A percentile compares a stretch with the other conserved stretches of the same genome.
phyloP scores from a whole-genome alignment of 1,140 invertebrate genomes.

The Phthorimaea operculella region DNA sequence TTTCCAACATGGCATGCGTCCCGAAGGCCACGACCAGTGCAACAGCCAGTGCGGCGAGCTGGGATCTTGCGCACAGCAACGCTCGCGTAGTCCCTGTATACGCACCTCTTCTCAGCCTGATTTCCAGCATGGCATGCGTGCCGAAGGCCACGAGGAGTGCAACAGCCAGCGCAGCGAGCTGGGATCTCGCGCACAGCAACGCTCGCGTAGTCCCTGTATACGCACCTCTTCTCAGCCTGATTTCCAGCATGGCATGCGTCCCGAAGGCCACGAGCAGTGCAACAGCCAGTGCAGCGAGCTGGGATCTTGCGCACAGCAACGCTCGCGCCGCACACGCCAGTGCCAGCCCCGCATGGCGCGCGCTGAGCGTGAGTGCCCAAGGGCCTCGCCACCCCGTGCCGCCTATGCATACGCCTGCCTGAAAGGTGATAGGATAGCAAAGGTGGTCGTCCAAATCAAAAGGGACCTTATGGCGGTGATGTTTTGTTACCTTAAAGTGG shows the following conservation, averaged over 20 bases:
- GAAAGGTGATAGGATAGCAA: background rate
- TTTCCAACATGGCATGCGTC: constrained; percentile 41
- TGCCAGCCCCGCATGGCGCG: constrained; percentile 47
- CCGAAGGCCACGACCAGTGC: constrained; percentile 46
- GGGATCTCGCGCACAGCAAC: too few relatives aligned
- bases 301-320: constrained; percentile 45
- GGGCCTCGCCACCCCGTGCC: constrained; percentile 53
- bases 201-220: too few relatives aligned
- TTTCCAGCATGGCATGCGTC: constrained; percentile 41
- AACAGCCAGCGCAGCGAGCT: too few relatives aligned
- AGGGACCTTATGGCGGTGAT: too few relatives aligned
- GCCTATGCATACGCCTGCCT: constrained; percentile 50
- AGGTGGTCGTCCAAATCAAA: too few relatives aligned
- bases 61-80: too few relatives aligned
- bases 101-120: constrained; percentile 26
- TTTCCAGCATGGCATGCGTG: constrained; percentile 41
- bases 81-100: too few relatives aligned
- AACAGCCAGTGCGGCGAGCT: too few relatives aligned
- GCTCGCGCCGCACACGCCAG: constrained; percentile 43
- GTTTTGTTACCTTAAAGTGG: too few relatives aligned
- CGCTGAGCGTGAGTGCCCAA: constrained; percentile 40
- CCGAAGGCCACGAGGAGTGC: constrained; percentile 48
- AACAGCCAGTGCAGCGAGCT: constrained; percentile 39
- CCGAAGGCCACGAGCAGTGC: constrained; percentile 42
- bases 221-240: constrained; percentile 26